Evolutionary conservation across 2,888 invertebrate genomes (phyloP).

Genomic region (Exocentrus adspersus): DNA sequence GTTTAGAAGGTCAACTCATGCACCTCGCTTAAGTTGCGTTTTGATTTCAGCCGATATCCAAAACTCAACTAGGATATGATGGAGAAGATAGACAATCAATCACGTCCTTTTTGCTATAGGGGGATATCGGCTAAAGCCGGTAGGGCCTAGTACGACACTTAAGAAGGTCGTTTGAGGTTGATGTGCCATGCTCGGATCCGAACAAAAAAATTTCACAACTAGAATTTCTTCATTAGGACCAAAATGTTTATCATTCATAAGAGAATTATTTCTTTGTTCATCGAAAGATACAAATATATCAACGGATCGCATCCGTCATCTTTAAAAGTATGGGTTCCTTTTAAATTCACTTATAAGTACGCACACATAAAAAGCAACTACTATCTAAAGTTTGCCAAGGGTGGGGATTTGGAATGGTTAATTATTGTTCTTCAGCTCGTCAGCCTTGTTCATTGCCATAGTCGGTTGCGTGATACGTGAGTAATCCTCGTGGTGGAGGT

Average conservation of each 20-base stretch:
- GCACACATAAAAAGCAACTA: constrained; percentile 51
- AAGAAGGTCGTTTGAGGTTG: constrained; percentile 46
- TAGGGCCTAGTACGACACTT: constrained; percentile 58
- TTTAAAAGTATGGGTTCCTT: constrained; percentile 60
- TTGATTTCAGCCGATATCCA: constrained; percentile 36
- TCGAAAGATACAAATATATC: constrained; percentile 27
- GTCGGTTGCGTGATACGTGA: constrained; percentile 41
- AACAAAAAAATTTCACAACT: constrained; percentile 11
- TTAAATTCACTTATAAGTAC: constrained; percentile 32
- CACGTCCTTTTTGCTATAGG: constrained; percentile 31
- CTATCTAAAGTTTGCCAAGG: constrained; percentile 42
- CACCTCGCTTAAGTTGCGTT: constrained; percentile 38
- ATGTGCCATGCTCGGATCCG: constrained; percentile 34
- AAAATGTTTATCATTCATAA: constrained; percentile 39
- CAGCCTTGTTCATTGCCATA: constrained; percentile 49
- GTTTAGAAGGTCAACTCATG: constrained; percentile 31
- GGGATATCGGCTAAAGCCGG: constrained; percentile 49
- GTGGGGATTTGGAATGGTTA: constrained; percentile 36
- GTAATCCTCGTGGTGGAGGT: constrained; percentile 33
- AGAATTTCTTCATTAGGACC: constrained; percentile 16
- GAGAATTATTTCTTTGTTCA: constrained; percentile 51
- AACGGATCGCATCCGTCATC: constrained; percentile 30
- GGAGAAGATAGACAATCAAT: constrained; percentile 3
- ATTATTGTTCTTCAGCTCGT: constrained; percentile 42
- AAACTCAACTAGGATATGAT: constrained; percentile 13